Conservation (phyloP, 2,888 invertebrate genomes). For the Stenotaenia linearis region DNA sequence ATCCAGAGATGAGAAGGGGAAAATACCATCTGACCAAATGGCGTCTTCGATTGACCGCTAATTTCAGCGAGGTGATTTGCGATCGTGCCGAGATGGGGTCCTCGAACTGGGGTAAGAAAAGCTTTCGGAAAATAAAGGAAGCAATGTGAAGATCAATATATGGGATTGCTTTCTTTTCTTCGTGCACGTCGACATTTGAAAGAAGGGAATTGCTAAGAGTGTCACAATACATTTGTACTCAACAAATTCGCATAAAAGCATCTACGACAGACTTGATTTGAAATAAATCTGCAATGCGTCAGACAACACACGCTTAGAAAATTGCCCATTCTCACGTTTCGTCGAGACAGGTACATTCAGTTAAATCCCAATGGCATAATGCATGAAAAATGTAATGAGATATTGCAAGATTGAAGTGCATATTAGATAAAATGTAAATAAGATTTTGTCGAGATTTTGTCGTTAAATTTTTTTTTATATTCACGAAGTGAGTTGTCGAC, state of each 20-base stretch:
- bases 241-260: neutral
- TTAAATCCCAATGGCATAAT: neutral
- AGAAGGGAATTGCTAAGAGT: neutral
- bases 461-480: too few species aligned
- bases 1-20: constrained; percentile 7
- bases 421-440: neutral
- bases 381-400: neutral
- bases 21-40: constrained; percentile 16
- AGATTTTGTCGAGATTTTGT: too few species aligned
- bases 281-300: constrained; percentile 11
- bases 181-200: neutral
- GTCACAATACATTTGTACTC: neutral
- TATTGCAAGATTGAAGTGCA: neutral
- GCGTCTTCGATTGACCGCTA: constrained; percentile 17
- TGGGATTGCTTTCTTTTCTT: neutral
- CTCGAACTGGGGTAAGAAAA: neutral
- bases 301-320: neutral
- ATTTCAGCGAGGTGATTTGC: constrained; percentile 18
- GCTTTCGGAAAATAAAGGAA: neutral
- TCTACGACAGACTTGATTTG: neutral
- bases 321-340: constrained; percentile 1
- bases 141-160: neutral
- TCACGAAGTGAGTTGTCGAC: too few species aligned
- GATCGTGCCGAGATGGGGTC: neutral
- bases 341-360: neutral